Conservation (phyloP, 2,113 vertebrate genomes). For the Seriola dumerili region DNA sequence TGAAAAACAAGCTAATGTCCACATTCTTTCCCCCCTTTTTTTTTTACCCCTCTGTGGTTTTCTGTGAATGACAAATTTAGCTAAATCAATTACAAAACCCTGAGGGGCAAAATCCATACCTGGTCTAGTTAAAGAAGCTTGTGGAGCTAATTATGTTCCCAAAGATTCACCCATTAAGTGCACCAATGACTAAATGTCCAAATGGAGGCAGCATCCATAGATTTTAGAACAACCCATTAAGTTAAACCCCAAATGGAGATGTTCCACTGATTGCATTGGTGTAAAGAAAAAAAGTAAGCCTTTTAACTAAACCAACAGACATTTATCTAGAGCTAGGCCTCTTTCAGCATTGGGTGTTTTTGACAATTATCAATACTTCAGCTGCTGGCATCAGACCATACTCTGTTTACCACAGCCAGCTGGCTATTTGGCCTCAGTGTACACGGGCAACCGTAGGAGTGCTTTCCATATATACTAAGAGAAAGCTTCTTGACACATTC, state of each 20-base stretch:
- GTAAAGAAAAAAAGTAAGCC: constrained; percentile 28
- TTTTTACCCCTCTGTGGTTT: constrained; percentile 25
- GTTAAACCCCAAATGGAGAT: constrained; percentile 61
- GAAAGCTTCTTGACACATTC: constrained; percentile 17
- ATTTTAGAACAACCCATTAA: constrained; percentile 66
- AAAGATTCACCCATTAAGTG: constrained; percentile 61
- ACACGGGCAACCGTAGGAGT: neutral
- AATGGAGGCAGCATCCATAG: constrained; percentile 60
- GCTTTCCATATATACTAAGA: constrained; percentile 3
- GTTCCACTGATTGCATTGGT: constrained; percentile 58
- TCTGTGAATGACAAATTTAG: constrained; percentile 52
- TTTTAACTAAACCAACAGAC: constrained; percentile 34
- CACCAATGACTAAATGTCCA: constrained; percentile 37
- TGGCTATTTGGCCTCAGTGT: constrained; percentile 16
- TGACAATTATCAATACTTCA: constrained; percentile 49
- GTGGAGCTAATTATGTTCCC: constrained; percentile 51
- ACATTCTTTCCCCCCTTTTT: constrained; percentile 1
- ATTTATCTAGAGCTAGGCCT: constrained; percentile 23
- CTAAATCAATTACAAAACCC: constrained; percentile 61
- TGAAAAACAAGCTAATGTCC: constrained; percentile 6
- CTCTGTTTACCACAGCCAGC: constrained; percentile 24
- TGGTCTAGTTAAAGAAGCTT: constrained; percentile 47
- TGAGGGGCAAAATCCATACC: constrained; percentile 61
- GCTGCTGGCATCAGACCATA: constrained; percentile 44
- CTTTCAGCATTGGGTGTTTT: constrained; percentile 51